These are phyloP conservation scores for Ellobium chinense DNA, from an alignment of 2,888 invertebrate genomes.

Conservation along the genomic window DNA sequence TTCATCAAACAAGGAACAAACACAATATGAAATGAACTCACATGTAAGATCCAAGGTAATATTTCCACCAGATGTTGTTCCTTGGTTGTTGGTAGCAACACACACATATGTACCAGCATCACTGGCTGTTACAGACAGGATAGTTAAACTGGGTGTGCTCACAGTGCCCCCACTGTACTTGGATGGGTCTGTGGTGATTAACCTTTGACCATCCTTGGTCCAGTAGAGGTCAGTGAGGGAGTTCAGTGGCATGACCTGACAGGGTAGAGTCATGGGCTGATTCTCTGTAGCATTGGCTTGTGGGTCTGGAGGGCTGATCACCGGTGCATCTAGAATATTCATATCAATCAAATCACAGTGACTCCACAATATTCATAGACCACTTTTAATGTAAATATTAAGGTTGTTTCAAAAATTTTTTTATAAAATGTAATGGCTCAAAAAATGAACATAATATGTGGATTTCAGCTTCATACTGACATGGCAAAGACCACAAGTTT, in stretches of 20 bases:
- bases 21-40: too few relatives aligned
- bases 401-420: too few relatives aligned
- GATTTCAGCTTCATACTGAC: too few relatives aligned
- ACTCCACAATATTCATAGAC: too few relatives aligned
- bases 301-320: not conserved
- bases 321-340: not conserved
- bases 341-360: too few relatives aligned
- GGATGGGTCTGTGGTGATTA: not conserved
- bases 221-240: constrained; percentile 13
- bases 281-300: not conserved
- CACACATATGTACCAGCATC: constrained; percentile 12
- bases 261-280: not conserved
- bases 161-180: constrained; percentile 4
- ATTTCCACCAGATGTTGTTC: not conserved
- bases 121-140: not conserved
- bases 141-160: constrained; percentile 14
- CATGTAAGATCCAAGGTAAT: not conserved
- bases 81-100: not conserved
- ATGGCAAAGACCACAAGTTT: too few relatives aligned
- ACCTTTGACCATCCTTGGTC: constrained; percentile 2
- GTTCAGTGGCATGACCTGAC: constrained; percentile 6
- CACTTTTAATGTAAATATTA: too few relatives aligned
- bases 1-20: too few relatives aligned
- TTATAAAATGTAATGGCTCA: too few relatives aligned
- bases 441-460: too few relatives aligned